Evolutionary conservation across 2,888 invertebrate species (phyloP), one percentile per base, ranked within the genome.

Genomic region (Drosophila ezoana): DNA sequence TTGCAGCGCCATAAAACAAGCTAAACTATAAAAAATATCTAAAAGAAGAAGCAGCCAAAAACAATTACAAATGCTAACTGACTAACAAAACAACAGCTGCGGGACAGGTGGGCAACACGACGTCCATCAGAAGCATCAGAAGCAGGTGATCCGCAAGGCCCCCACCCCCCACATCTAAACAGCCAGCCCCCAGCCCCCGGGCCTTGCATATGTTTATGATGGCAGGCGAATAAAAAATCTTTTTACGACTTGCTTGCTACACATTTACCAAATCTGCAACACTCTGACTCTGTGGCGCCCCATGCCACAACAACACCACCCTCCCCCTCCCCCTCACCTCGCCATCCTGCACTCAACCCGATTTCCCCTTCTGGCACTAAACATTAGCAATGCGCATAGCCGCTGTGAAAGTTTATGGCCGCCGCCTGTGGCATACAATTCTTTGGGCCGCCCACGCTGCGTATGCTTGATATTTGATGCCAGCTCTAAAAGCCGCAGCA

Each of bases 11-110:
- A 77, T 81, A 81, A 81, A 84, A 61, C 78, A 65, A 76, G 62
- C 66, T 49, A 74, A 73, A 76, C 85, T 68, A 68, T 70, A 82
- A 76, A 81, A 63, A 75, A 52, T 51, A 51, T 37, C 20, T 37
- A 81, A 59, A 56, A 43, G 53, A 64, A 45, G 58, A 58, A 66
- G 48, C 40, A 66, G 61, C 51, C 38, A 65, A 80, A 82, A 86
- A 86, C 83, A 82, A 82, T 82, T 82, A 86, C 86, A 86, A 81
- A 81, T 80, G 72, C 78, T 78, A 82, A 86, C 86, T 82, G 80
- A 73, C n/a, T n/a, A n/a, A 64, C 53, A 33, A 60, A 28, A 83
- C 78, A 82, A 69, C 81, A 81, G 78, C 81, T 80, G 81, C 49
- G 16, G 40, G 41, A 41, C 20, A 37, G 20, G 49, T 43, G 4